Evolutionary conservation across 2,888 invertebrate genomes (phyloP).

Genomic region (Bellardia pandia): DNA sequence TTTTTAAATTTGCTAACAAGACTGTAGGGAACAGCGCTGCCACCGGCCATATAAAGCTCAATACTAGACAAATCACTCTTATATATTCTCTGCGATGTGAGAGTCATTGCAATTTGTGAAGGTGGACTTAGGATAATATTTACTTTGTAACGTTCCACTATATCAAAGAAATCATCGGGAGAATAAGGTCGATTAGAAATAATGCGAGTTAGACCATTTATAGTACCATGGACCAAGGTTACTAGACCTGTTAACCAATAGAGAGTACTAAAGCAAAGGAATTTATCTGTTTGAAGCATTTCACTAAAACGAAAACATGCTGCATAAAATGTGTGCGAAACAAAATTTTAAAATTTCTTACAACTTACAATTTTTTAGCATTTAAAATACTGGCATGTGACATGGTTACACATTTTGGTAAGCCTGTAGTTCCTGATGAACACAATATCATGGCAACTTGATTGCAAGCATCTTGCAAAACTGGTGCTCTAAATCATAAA

Average conservation of each 20-base stretch:
- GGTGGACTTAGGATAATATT: slow-evolving; percentile 72
- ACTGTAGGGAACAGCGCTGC: slow-evolving; percentile 70
- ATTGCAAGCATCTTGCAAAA: slow-evolving; percentile 57
- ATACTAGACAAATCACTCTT: slow-evolving; percentile 71
- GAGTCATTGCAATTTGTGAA: slow-evolving; percentile 73
- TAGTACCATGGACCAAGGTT: slow-evolving; percentile 66
- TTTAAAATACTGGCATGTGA: slow-evolving; percentile 72
- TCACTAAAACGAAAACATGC: slow-evolving; percentile 37
- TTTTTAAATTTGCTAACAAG: slow-evolving; percentile 68
- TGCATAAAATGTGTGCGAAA: neutral
- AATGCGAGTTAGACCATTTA: slow-evolving; percentile 70
- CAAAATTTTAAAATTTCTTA: neutral
- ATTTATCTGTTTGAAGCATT: slow-evolving; percentile 53
- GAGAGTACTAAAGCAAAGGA: slow-evolving; percentile 75
- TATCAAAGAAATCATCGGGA: slow-evolving; percentile 71
- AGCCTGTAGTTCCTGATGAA: slow-evolving; percentile 74
- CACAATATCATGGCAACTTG: slow-evolving; percentile 74
- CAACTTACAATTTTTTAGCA: slow-evolving; percentile 42
- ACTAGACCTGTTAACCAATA: slow-evolving; percentile 76
- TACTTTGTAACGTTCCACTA: slow-evolving; percentile 74
- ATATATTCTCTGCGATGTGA: slow-evolving; percentile 70
- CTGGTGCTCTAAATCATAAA: slow-evolving; percentile 40
- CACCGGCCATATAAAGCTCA: slow-evolving; percentile 69
- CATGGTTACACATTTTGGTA: slow-evolving; percentile 74
- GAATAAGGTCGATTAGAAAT: slow-evolving; percentile 73